These are phyloP conservation scores for Trichosurus vulpecula DNA, from an alignment of 2,797 vertebrate genomes.

Conservation along the genomic window DNA sequence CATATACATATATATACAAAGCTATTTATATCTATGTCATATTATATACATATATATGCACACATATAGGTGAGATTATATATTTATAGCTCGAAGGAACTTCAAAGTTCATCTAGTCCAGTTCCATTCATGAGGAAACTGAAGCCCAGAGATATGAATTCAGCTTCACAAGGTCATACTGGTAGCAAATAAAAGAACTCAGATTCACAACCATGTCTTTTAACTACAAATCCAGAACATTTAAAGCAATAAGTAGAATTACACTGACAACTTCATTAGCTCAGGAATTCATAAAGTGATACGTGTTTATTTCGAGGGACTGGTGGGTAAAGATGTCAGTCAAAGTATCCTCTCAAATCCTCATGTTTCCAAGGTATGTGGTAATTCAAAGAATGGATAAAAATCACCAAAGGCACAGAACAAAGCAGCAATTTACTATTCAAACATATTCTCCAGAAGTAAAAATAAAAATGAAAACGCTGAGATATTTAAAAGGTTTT, in stretches of 20 bases:
- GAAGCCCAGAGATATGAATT: neutral
- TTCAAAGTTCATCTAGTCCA: neutral
- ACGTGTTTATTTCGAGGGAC: neutral
- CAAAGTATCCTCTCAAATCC: neutral
- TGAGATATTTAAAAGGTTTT: conserved; percentile 40
- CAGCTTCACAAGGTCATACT: neutral
- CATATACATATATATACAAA: neutral
- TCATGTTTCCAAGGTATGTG: neutral
- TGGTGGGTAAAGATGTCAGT: neutral
- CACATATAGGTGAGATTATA: neutral
- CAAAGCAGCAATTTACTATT: neutral
- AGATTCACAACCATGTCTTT: neutral
- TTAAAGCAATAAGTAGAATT: conserved; percentile 28
- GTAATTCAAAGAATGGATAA: neutral
- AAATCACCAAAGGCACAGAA: neutral
- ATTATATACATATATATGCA: neutral
- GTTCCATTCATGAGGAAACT: conserved; percentile 29
- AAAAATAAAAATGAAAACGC: neutral
- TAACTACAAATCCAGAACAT: neutral
- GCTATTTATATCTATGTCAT: neutral
- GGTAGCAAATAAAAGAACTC: neutral
- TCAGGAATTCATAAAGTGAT: conserved; percentile 26
- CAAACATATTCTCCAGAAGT: neutral
- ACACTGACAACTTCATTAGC: conserved; percentile 15
- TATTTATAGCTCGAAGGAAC: neutral